Percentiles rank a stretch among this genome's conserved stretches.
These are phyloP conservation scores for Enteromius anoplus DNA, from an alignment of 2,797 vertebrate genomes.

Conservation along the genomic window DNA sequence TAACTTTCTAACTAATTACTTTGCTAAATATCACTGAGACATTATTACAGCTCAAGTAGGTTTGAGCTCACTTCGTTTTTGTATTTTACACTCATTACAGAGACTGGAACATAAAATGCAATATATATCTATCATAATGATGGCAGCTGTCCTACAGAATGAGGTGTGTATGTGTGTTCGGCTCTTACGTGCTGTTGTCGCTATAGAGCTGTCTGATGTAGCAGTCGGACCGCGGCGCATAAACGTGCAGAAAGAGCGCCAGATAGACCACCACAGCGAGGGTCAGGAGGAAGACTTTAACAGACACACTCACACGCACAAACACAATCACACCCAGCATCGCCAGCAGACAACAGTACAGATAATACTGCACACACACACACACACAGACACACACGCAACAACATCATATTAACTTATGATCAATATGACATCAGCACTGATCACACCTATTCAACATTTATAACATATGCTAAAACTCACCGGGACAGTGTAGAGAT, in stretches of 20 bases:
- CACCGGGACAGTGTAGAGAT: constrained; percentile 82
- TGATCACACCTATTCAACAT: not conserved
- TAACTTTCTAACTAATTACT: no score
- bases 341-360: constrained; percentile 88
- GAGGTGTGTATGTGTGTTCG: constrained; percentile 9
- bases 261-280: constrained; percentile 88
- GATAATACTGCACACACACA: constrained; percentile 80
- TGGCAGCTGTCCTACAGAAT: no score
- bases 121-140: no score
- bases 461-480: constrained; percentile 52
- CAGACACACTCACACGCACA: constrained; percentile 71
- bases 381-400: constrained; percentile 48
- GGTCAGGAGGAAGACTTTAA: constrained; percentile 83
- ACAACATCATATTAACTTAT: not conserved
- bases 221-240: constrained; percentile 74
- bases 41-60: no score
- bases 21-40: no score
- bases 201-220: constrained; percentile 75
- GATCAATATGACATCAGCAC: not conserved
- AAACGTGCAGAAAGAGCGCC: constrained; percentile 83
- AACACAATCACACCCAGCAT: constrained; percentile 81
- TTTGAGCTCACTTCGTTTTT: no score
- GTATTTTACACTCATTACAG: no score
- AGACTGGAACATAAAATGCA: no score
- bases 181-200: constrained; percentile 56